A percentile compares a stretch with the other conserved stretches of the same genome.
phyloP scores from a whole-genome alignment of 2,113 vertebrate genomes.

The Labeo rohita region DNA sequence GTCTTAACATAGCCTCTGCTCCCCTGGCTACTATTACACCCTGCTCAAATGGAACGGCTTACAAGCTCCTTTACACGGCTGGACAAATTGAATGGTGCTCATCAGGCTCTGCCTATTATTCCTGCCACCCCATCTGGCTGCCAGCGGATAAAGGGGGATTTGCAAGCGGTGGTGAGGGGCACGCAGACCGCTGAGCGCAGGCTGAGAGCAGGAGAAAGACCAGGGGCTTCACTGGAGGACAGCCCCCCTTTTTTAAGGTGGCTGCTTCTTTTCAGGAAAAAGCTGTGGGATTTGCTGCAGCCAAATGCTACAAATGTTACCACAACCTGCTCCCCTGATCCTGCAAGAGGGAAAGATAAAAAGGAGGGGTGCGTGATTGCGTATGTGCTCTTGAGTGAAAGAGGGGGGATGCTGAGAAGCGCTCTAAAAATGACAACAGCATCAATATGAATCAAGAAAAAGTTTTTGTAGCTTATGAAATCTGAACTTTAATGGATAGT shows the following conservation, averaged over 20 bases:
- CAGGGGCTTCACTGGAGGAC: conserved; percentile 65
- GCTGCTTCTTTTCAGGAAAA: conserved; percentile 75
- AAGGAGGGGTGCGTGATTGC: conserved; percentile 50
- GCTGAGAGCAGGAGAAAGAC: conserved; percentile 56
- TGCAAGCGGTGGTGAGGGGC: conserved; percentile 79
- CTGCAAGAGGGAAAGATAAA: conserved; percentile 60
- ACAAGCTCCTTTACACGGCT: conserved; percentile 86
- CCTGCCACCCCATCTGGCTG: conserved; percentile 82
- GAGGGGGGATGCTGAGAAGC: neutral
- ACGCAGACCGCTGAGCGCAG: conserved; percentile 62
- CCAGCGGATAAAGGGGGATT: conserved; percentile 81
- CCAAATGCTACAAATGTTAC: conserved; percentile 88
- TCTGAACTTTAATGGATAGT: neutral
- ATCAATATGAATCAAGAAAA: neutral
- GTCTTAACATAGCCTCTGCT: conserved; percentile 88
- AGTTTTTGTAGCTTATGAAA: neutral
- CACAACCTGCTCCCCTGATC: conserved; percentile 83
- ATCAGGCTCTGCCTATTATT: conserved; percentile 79
- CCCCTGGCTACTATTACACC: conserved; percentile 83
- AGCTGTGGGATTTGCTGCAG: conserved; percentile 74
- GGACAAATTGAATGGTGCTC: conserved; percentile 87
- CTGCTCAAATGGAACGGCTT: conserved; percentile 80
- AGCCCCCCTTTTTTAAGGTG: conserved; percentile 61
- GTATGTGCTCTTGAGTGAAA: neutral
- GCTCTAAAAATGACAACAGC: neutral